Conservation (phyloP, 2,888 invertebrate genomes). For the Ochropacha duplaris region DNA sequence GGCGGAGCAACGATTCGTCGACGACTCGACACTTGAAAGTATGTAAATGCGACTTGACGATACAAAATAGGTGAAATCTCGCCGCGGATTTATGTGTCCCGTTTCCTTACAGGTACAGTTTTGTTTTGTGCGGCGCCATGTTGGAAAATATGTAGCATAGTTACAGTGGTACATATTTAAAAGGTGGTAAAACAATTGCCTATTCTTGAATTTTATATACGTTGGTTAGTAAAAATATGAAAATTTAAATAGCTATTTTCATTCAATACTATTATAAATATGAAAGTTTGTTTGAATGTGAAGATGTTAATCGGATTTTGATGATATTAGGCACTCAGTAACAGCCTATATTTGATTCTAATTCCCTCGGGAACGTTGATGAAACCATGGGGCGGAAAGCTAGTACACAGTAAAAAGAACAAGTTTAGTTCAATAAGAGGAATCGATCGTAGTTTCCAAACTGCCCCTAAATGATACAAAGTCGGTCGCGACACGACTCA, state of each 20-base stretch:
- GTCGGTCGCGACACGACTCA: not conserved
- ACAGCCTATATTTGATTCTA: too few relatives aligned
- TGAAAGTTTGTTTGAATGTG: too few relatives aligned
- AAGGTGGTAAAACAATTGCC: not conserved
- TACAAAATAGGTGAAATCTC: slow-evolving; percentile 4
- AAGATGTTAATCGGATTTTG: too few relatives aligned
- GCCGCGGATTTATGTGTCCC: slow-evolving; percentile 1
- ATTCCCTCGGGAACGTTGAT: too few relatives aligned
- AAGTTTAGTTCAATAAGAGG: not conserved
- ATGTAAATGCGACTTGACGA: not conserved
- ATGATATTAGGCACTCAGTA: too few relatives aligned
- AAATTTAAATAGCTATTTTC: too few relatives aligned
- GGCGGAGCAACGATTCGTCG: not conserved
- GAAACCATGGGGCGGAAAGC: too few relatives aligned
- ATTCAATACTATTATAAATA: too few relatives aligned
- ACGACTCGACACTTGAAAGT: not conserved
- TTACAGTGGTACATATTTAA: too few relatives aligned
- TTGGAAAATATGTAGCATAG: not conserved
- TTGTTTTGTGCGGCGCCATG: not conserved
- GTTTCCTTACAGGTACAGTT: not conserved
- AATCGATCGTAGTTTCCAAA: not conserved
- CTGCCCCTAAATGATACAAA: not conserved
- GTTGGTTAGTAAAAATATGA: not conserved
- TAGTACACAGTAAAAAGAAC: too few relatives aligned
- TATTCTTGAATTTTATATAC: too few relatives aligned